Base-by-base conservation (phyloP, 2,113 vertebrate genomes). In the Perca flavescens region DNA sequence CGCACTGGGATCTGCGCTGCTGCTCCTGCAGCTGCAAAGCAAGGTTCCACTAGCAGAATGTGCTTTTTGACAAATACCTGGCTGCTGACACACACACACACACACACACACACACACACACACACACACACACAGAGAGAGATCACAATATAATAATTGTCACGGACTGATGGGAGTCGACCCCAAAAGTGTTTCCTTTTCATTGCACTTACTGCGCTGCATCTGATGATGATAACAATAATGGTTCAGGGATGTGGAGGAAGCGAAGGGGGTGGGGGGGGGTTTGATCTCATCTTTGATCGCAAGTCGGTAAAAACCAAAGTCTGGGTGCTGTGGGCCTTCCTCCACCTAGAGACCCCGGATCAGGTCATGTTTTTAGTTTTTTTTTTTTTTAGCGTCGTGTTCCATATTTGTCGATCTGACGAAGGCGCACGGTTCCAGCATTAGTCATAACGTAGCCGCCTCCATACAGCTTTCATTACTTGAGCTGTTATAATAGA, bases 381-480 rank as follows among this genome's bases (percentile, higher is more conserved):
- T 25, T 25, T 25, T 85, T 80, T 86, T 79, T 87, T 77, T 87
- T 77, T 11, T 6, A 77, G 69, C 70, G 46, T n/a, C 43, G 72
- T 64, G 89, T 82, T 91, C 82, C 71, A 22, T 74, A 88, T 91
- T 89, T 87, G 88, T 89, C 75, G 47, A 71, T 74, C 86, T 86
- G 90, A 93, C 82, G 79, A 69, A 89, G 86, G 74, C 31, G 49
- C 81, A 16, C 81, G 8, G 86, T 77, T 93, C 80, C 85, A 66
- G 87, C 72, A 82, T 93, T 90, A 92, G 91, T 94, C 93, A 94
- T 89, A 80, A 90, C 91, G 89, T 93, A 92, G 74, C 60, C 49
- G 64, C 65, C 77, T 89, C 86, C 86, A 79, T 87, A 63, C 77
- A 88, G 85, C 84, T 94, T 72, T 89, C 91, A 93, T 92, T 92